Evolutionary conservation across 2,888 invertebrate species (phyloP).

Genomic region (Leucophenga maculata): DNA sequence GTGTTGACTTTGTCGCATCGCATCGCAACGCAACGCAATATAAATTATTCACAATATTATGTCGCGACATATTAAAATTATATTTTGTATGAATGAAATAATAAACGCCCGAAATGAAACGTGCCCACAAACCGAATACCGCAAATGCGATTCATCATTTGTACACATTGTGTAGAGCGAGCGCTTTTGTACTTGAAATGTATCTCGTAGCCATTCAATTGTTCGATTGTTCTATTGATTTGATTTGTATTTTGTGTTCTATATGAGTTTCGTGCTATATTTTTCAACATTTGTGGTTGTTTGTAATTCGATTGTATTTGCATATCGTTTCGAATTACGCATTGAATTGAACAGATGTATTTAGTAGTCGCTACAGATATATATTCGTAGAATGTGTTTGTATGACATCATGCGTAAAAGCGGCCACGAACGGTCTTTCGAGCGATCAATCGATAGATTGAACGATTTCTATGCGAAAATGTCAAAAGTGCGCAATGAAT

Average conservation of each 20-base stretch:
- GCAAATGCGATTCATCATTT: background rate
- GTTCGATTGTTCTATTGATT: constrained; percentile 7
- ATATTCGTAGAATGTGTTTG: no score
- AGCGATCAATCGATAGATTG: background rate
- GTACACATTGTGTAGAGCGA: background rate
- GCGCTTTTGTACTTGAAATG: constrained; percentile 15
- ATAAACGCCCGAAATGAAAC: background rate
- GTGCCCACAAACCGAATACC: constrained; percentile 21
- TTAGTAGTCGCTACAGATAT: background rate
- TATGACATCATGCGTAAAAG: constrained; percentile 25
- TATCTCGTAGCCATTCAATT: no score
- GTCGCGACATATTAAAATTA: constrained; percentile 36
- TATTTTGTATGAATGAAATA: constrained; percentile 25
- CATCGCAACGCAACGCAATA: constrained; percentile 35
- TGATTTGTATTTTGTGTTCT: constrained; percentile 18
- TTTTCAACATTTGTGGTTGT: background rate
- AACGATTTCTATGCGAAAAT: constrained; percentile 12
- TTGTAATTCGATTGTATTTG: background rate
- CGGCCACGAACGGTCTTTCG: background rate
- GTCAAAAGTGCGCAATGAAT: background rate
- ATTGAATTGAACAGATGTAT: background rate
- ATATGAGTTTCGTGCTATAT: constrained; percentile 18
- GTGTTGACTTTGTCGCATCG: background rate
- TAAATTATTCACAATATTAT: constrained; percentile 22
- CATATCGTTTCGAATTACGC: background rate